Conservation (phyloP, 2,113 vertebrate species). For the Salvelinus sp. region DNA sequence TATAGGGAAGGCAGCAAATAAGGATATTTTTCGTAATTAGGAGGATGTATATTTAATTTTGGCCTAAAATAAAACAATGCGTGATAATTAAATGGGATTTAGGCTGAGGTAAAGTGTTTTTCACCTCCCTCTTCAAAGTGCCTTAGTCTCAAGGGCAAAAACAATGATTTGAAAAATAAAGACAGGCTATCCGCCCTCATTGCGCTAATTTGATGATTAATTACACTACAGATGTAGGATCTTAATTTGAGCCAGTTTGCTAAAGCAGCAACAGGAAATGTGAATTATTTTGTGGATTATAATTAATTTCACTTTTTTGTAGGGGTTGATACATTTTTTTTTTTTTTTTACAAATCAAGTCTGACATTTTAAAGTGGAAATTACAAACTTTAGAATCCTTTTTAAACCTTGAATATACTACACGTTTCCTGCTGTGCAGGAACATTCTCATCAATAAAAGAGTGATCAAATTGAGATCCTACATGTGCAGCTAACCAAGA, state of each 20-base stretch:
- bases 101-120: constrained; percentile 26
- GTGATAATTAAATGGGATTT: constrained; percentile 41
- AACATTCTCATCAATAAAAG: too few species aligned
- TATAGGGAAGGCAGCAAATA: not conserved
- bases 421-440: too few species aligned
- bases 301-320: too few species aligned
- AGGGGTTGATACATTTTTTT: too few species aligned
- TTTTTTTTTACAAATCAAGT: too few species aligned
- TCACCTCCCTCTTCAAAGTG: constrained; percentile 32
- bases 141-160: constrained; percentile 57
- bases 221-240: constrained; percentile 29
- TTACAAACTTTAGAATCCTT: too few species aligned
- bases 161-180: constrained; percentile 51
- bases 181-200: constrained; percentile 38
- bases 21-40: constrained; percentile 8
- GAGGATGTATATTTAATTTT: constrained; percentile 28
- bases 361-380: too few species aligned
- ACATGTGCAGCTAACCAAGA: constrained; percentile 23
- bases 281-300: too few species aligned
- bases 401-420: too few species aligned
- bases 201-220: constrained; percentile 58
- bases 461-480: too few species aligned
- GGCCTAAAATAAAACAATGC: constrained; percentile 25
- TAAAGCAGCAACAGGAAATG: too few species aligned
- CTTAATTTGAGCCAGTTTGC: too few species aligned